These are phyloP conservation scores for Columba livia DNA, from an alignment of 2,113 vertebrate species.

Conservation along the genomic window DNA sequence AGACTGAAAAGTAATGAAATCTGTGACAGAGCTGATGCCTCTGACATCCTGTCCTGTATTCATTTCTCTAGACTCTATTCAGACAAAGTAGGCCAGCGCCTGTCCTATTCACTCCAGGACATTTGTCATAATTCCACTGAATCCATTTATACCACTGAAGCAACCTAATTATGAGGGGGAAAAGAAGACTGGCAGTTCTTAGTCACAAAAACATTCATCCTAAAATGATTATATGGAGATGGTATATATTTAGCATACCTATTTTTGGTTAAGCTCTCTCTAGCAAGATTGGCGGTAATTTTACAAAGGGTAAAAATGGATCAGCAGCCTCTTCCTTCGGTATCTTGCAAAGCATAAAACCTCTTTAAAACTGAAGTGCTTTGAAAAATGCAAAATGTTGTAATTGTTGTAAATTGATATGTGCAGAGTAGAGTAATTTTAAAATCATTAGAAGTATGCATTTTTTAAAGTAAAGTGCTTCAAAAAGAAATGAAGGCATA, in stretches of 20 bases:
- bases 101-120: slow-evolving; percentile 19
- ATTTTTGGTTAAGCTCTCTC: slow-evolving; percentile 64
- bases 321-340: slow-evolving; percentile 41
- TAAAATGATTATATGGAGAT: slow-evolving; percentile 58
- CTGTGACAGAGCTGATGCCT: slow-evolving; percentile 19
- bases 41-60: slow-evolving; percentile 49
- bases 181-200: slow-evolving; percentile 60
- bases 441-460: slow-evolving; percentile 77
- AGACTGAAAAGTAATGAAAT: neutral
- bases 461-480: slow-evolving; percentile 76
- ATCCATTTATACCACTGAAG: slow-evolving; percentile 54
- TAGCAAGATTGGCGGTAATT: slow-evolving; percentile 52
- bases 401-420: slow-evolving; percentile 78
- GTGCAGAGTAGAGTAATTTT: slow-evolving; percentile 75
- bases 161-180: slow-evolving; percentile 58
- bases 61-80: neutral
- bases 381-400: slow-evolving; percentile 71
- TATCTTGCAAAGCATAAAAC: slow-evolving; percentile 54
- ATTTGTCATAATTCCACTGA: slow-evolving; percentile 56
- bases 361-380: slow-evolving; percentile 70
- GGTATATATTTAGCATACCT: slow-evolving; percentile 64
- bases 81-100: slow-evolving; percentile 52
- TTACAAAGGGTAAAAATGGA: slow-evolving; percentile 63
- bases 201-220: slow-evolving; percentile 51
- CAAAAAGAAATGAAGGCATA: slow-evolving; percentile 70